Percentiles rank a stretch among this genome's conserved stretches.
Conservation (phyloP, 2,113 vertebrate genomes). For the Hiodon tergisus region DNA sequence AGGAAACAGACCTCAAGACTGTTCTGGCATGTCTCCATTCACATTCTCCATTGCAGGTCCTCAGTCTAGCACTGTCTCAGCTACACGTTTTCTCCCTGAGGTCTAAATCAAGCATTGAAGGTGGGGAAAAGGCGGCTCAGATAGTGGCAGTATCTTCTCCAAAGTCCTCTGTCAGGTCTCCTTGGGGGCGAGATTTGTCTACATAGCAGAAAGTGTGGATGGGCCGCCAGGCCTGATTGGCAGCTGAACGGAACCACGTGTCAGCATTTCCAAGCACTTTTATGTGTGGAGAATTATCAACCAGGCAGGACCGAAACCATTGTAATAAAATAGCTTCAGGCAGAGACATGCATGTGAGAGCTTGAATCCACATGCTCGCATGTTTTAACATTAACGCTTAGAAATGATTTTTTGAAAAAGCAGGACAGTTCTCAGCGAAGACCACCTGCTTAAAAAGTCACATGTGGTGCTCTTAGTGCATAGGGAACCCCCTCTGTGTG, state of each 20-base stretch:
- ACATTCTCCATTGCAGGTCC: neutral
- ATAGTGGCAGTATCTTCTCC: neutral
- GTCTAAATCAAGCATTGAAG: neutral
- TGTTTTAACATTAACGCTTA: neutral
- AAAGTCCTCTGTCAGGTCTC: constrained; percentile 1
- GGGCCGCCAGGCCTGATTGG: neutral
- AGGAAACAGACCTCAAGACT: too few species aligned
- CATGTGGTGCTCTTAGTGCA: neutral
- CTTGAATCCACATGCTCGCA: neutral
- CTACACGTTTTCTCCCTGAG: neutral
- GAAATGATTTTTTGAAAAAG: constrained; percentile 3
- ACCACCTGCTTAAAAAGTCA: constrained; percentile 1
- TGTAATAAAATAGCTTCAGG: neutral
- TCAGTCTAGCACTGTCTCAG: neutral
- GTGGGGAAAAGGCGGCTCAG: neutral
- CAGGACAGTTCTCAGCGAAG: neutral
- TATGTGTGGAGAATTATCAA: neutral
- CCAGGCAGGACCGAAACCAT: neutral
- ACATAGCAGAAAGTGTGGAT: neutral
- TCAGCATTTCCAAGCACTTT: neutral
- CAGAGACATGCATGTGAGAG: neutral
- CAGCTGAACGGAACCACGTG: neutral
- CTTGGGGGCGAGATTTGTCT: neutral
- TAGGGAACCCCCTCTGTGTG: too few species aligned
- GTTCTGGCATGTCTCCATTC: too few species aligned